These are phyloP conservation scores for Hyposmocoma kahamanoa DNA, from an alignment of 1,140 invertebrate genomes.

Conservation along the genomic window DNA sequence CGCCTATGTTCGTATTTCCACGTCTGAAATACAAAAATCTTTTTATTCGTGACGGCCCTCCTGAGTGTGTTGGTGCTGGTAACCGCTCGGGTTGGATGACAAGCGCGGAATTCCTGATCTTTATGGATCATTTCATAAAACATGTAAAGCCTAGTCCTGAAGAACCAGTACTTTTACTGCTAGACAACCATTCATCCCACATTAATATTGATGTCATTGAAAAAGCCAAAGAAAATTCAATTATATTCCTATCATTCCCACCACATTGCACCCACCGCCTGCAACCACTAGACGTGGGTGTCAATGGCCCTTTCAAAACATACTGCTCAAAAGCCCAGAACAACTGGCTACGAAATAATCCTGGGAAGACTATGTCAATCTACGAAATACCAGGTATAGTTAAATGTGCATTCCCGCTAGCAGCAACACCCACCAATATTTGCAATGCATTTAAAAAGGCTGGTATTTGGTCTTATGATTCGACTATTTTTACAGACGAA, in stretches of 20 bases:
- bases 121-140: constrained; percentile 37
- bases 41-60: constrained; percentile 23
- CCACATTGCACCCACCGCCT: constrained; percentile 53
- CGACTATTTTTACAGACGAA: constrained; percentile 21
- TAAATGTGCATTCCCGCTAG: constrained; percentile 29
- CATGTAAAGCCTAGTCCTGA: constrained; percentile 20
- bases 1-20: constrained; percentile 46
- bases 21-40: constrained; percentile 28
- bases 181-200: constrained; percentile 39
- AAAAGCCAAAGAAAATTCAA: constrained; percentile 23
- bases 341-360: constrained; percentile 35
- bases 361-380: constrained; percentile 27
- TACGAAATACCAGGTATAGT: constrained; percentile 31
- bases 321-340: constrained; percentile 33
- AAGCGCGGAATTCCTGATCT: constrained; percentile 32
- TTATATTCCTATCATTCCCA: constrained; percentile 47
- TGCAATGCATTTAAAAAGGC: constrained; percentile 33
- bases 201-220: constrained; percentile 33
- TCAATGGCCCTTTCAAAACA: constrained; percentile 43
- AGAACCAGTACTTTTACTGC: constrained; percentile 30
- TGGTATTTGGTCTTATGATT: constrained; percentile 27
- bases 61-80: constrained; percentile 22
- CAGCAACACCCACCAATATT: constrained; percentile 30
- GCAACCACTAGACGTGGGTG: constrained; percentile 51
- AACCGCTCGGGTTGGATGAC: constrained; percentile 34